phyloP scores from a whole-genome alignment of 1,140 invertebrate species.

The Calephelis virginiensis region DNA sequence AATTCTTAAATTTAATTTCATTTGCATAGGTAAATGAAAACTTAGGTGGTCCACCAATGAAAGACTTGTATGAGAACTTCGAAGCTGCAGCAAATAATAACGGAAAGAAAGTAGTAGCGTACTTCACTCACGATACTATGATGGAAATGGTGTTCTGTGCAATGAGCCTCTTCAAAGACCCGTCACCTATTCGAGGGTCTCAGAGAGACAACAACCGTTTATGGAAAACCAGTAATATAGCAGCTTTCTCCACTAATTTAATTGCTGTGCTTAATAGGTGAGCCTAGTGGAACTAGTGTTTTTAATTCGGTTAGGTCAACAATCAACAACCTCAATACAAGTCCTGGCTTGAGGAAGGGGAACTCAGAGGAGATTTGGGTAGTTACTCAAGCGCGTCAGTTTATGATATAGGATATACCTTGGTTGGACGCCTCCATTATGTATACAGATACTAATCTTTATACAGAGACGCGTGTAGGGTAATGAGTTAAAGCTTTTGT shows the following conservation, averaged over 20 bases:
- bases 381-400: too few species aligned
- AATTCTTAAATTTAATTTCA: too few species aligned
- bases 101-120: conserved; percentile 80
- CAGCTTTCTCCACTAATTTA: conserved; percentile 52
- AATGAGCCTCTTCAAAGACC: conserved; percentile 50
- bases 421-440: too few species aligned
- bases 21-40: conserved; percentile 76
- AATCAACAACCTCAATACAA: too few species aligned
- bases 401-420: too few species aligned
- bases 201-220: conserved; percentile 35
- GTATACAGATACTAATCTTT: too few species aligned
- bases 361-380: too few species aligned
- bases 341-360: too few species aligned
- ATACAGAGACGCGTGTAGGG: too few species aligned
- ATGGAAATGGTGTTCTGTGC: conserved; percentile 58
- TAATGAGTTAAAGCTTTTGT: too few species aligned
- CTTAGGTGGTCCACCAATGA: conserved; percentile 85
- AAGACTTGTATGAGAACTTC: conserved; percentile 84
- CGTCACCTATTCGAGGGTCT: conserved; percentile 28
- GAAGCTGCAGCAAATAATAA: conserved; percentile 42
- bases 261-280: conserved; percentile 58
- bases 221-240: conserved; percentile 54
- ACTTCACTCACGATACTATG: conserved; percentile 86
- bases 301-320: neutral
- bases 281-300: neutral